phyloP scores from a whole-genome alignment of 2,113 vertebrate species.

The Phaethon lepturus region DNA sequence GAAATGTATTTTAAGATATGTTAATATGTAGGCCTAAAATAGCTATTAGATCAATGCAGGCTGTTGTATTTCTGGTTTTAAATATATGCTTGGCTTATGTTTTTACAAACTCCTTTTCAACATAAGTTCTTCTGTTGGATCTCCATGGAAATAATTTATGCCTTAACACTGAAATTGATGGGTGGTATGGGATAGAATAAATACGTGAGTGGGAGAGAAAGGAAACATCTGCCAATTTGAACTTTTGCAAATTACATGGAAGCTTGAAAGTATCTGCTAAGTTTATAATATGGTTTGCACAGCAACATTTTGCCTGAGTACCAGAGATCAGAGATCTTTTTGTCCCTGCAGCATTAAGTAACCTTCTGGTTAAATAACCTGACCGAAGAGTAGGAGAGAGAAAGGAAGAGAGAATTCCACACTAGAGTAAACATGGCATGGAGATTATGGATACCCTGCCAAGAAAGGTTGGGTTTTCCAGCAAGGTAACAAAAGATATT shows the following conservation, averaged over 20 bases:
- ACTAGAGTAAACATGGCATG: conserved; percentile 16
- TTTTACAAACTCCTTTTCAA: conserved; percentile 10
- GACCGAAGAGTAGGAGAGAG: background rate
- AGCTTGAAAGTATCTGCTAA: conserved; percentile 28
- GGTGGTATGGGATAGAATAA: conserved; percentile 49
- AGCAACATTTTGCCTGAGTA: background rate
- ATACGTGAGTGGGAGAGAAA: conserved; percentile 27
- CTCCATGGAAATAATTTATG: conserved; percentile 46
- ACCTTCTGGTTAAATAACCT: conserved; percentile 37
- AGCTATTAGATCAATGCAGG: background rate
- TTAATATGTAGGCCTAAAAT: background rate
- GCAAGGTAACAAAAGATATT: conserved; percentile 31
- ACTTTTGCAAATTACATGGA: conserved; percentile 33
- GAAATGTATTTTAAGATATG: background rate
- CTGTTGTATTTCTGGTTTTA: conserved; percentile 11
- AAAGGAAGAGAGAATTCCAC: conserved; percentile 50
- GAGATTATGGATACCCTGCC: conserved; percentile 19
- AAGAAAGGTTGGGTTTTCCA: conserved; percentile 55
- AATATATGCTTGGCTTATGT: background rate
- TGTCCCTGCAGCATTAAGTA: conserved; percentile 23
- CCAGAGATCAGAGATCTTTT: conserved; percentile 15
- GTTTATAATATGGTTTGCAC: background rate
- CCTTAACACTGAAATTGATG: conserved; percentile 41
- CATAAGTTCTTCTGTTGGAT: background rate
- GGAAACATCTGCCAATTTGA: conserved; percentile 62